These are phyloP conservation scores for Cepphus grylle DNA, from an alignment of 2,113 vertebrate species.

Conservation along the genomic window DNA sequence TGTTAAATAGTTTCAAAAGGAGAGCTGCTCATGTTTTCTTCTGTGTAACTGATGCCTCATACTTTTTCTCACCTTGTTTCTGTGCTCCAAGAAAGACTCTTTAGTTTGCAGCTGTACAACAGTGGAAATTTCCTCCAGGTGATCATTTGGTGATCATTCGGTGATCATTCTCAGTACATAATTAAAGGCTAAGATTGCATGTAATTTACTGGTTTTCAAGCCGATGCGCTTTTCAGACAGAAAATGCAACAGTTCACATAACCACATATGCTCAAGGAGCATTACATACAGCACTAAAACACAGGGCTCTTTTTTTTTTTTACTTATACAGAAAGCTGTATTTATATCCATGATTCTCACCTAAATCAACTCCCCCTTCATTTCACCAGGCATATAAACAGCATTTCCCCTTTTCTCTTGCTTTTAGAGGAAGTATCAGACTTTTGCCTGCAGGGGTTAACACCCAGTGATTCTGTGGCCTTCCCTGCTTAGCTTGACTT, in stretches of 20 bases:
- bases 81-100: background rate
- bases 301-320: background rate
- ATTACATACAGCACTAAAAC: background rate
- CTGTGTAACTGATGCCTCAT: background rate
- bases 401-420: background rate
- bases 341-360: background rate
- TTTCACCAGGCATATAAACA: background rate
- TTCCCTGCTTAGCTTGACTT: background rate
- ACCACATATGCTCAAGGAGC: fast-evolving
- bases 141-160: background rate
- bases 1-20: background rate
- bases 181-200: background rate
- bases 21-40: background rate
- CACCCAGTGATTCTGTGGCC: background rate
- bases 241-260: background rate
- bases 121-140: background rate
- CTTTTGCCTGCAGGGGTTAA: background rate
- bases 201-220: background rate
- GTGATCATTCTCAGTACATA: background rate
- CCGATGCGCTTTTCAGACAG: background rate
- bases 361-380: background rate
- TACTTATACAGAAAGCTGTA: background rate
- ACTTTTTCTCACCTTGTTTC: background rate
- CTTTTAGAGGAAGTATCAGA: background rate
- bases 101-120: background rate